A percentile compares a stretch with the other conserved stretches of the same genome.
These are phyloP conservation scores for Thaumatotibia leucotreta DNA, from an alignment of 1,140 invertebrate genomes.

Conservation along the genomic window DNA sequence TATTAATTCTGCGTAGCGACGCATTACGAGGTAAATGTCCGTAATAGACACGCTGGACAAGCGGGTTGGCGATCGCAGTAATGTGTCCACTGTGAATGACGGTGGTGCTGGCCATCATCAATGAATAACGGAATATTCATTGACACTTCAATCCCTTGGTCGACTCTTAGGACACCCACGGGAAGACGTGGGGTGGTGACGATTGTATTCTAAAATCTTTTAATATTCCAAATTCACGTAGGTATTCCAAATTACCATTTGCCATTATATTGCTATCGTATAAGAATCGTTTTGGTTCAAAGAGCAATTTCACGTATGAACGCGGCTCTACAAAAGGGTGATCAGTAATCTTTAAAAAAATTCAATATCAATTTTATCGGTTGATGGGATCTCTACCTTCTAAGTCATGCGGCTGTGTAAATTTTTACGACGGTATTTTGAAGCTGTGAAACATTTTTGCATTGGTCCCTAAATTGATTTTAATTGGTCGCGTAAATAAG, in stretches of 20 bases:
- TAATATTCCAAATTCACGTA: no score
- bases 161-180: no score
- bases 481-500: no score
- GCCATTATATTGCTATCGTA: background rate
- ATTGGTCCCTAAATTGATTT: background rate
- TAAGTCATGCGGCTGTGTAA: background rate
- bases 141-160: no score
- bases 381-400: background rate
- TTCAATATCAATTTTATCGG: constrained; percentile 8
- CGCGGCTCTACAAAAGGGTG: background rate
- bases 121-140: no score
- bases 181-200: no score
- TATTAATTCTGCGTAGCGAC: no score
- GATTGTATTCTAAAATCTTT: background rate
- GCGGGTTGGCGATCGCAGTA: no score
- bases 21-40: no score
- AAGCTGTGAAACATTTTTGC: background rate
- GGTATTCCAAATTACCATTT: background rate
- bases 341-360: constrained; percentile 2
- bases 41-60: no score
- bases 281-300: background rate
- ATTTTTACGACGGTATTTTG: background rate
- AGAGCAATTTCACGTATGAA: background rate
- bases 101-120: no score
- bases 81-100: no score